Base-by-base conservation (phyloP, 1,140 invertebrate genomes). In the Ruditapes philippinarum region DNA sequence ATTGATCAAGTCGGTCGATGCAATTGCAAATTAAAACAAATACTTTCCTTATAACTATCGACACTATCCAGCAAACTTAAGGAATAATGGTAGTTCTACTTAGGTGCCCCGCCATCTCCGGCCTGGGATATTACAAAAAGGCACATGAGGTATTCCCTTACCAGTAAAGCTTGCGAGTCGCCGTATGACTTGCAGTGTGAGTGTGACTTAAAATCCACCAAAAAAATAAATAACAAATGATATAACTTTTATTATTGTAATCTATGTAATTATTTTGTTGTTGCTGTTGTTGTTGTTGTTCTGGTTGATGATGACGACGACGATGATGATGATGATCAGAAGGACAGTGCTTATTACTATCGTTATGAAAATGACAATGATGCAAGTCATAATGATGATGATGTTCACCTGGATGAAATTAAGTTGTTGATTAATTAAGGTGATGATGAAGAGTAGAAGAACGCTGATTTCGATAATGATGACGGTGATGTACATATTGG, bases 371-470 rank as follows among this genome's bases (percentile, higher is more conserved):
- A 22, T 25, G 22, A 5, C 3, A 36, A 22, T 70, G 3, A 28
- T 70, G 22, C 19, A 1, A 19, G 19, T 2, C 19, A 31, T 70
- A 17, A 70, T 70, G 65, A 22, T 4, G 31, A 25, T 3, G 25
- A 7, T 31, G 22, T 25, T 3, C 14, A 54, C n/a, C 14, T 14
- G 14, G 22, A 70, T 73, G 62, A 73, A 36, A 17, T 74, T 74
- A 42, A 76, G 12, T 25, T 28, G 40, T 12, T 76, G 45, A 40
- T 45, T 74, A 28, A 76, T 74, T 7, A 51, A 7, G 42, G 0
- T 74, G n/a, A 1, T 86, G 40, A 11, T 86, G 68, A 76, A 49
- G 65, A 76, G n/a, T 40, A 51, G 14, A 25, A 74, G 25, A 22
- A 86, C 36, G 60, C 68, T n/a, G n/a, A n/a, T n/a, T n/a, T n/a